Evolutionary conservation across 2,113 vertebrate genomes (phyloP).

Genomic region (Leptobrachium ailaonicum): DNA sequence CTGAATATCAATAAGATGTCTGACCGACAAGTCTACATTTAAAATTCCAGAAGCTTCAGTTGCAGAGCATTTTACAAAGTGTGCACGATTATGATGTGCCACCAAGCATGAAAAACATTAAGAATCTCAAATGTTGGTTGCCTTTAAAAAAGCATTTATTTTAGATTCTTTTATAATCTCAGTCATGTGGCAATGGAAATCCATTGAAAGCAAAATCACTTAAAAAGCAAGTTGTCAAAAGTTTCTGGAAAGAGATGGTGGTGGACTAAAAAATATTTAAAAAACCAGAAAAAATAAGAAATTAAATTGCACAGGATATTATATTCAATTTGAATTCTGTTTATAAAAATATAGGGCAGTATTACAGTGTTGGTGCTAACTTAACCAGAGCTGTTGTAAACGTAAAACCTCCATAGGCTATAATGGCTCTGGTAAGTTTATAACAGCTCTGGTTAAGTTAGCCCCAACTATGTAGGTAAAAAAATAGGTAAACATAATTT

Average conservation of each 20-base stretch:
- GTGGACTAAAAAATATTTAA: too few species aligned
- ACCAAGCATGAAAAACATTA: conserved; percentile 52
- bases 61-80: conserved; percentile 3
- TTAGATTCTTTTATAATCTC: conserved; percentile 46
- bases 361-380: too few species aligned
- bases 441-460: too few species aligned
- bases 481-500: too few species aligned
- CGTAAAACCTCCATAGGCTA: too few species aligned
- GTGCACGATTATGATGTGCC: conserved; percentile 48
- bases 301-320: too few species aligned
- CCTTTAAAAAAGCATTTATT: conserved; percentile 45
- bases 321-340: too few species aligned
- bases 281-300: too few species aligned
- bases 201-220: not conserved
- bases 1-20: not conserved
- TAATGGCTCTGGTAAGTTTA: too few species aligned
- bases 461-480: too few species aligned
- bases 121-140: conserved; percentile 30
- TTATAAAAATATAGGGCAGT: too few species aligned
- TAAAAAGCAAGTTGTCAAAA: not conserved
- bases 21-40: not conserved
- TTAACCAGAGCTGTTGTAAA: too few species aligned
- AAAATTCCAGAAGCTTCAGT: not conserved
- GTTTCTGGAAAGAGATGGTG: not conserved
- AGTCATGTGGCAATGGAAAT: conserved; percentile 52